Base-by-base conservation (phyloP, 2,888 invertebrate species). In the Thera britannica region DNA sequence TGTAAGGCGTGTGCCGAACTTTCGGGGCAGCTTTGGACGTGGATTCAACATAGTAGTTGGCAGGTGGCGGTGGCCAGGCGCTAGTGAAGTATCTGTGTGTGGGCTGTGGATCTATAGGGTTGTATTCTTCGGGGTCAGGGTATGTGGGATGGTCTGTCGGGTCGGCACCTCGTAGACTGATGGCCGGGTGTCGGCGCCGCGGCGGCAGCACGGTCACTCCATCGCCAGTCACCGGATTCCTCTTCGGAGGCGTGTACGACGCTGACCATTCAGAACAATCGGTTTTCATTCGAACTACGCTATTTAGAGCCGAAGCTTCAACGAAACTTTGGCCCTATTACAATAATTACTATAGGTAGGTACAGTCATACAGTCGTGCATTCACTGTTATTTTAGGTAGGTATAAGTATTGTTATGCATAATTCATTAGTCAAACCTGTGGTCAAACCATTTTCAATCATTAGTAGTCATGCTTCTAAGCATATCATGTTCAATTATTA, bases 211-310 rank as follows among this genome's bases (percentile, higher is more conserved):
- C 84, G 82, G 85, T 83, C 85, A 95, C 92, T 82, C 95, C 95
- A 84, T 94, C 95, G 83, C 95, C 95, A 80, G 95, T 95, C 90
- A 95, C 95, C 79, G 95, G 95, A 83, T 95, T 95, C 92, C 95
- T 94, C 90, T 93, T 92, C 93, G 95, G 92, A 85, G 90, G 93
- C 79, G 83, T 81, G 88, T 88, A 92, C 78, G 86, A 86, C 77
- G 87, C 93, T 93, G 90, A 90, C 86, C 91, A 91, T 90, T 89
- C 79, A 92, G 90, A 92, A 93, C 81, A 92, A 88, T 86, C 84
- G 83, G 82, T 90, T 92, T 89, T 90, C 88, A 92, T 90, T 88
- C 83, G 80, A 81, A 80, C 84, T 73, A 74, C 67, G 67, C 62
- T 68, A 61, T 69, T 34, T 44, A 62, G 72, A 69, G 68, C 68